phyloP scores from a whole-genome alignment of 2,797 vertebrate genomes.

The Coregonus sp. region DNA sequence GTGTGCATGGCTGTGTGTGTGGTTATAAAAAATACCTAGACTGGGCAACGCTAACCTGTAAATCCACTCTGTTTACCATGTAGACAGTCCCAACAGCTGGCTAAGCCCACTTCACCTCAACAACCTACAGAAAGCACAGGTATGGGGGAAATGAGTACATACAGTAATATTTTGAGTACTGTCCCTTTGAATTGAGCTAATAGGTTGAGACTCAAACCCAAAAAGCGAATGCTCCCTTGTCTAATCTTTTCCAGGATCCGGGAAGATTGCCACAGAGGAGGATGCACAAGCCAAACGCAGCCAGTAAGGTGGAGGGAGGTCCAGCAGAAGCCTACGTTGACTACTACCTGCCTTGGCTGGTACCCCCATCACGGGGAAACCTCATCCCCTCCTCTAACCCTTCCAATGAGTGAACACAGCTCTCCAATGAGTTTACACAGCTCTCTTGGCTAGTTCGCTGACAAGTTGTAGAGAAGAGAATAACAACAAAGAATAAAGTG shows the following conservation, averaged over 20 bases:
- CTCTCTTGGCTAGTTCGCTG: conserved; percentile 62
- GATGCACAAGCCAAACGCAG: conserved; percentile 67
- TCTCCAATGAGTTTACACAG: too few relatives aligned
- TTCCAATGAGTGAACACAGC: conserved; percentile 71
- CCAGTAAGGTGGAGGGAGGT: conserved; percentile 63
- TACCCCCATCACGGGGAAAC: conserved; percentile 57
- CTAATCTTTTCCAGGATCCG: conserved; percentile 50
- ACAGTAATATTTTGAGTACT: not conserved
- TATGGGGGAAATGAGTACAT: conserved; percentile 17
- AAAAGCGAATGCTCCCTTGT: not conserved
- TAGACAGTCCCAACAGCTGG: conserved; percentile 72
- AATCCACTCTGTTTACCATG: conserved; percentile 15
- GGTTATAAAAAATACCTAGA: not conserved
- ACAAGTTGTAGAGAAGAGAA: conserved; percentile 61
- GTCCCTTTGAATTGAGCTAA: too few relatives aligned
- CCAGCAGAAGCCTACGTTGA: conserved; percentile 48
- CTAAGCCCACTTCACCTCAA: conserved; percentile 61
- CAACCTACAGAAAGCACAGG: conserved; percentile 56
- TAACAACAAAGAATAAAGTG: conserved; percentile 26
- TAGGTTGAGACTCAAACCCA: not conserved
- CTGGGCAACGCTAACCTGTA: not conserved
- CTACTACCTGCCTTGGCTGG: conserved; percentile 63
- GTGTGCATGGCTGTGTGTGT: not conserved
- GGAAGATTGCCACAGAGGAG: conserved; percentile 48
- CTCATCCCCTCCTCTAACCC: conserved; percentile 68